Conservation (phyloP, 2,888 invertebrate genomes). For the Melanchra persicariae region DNA sequence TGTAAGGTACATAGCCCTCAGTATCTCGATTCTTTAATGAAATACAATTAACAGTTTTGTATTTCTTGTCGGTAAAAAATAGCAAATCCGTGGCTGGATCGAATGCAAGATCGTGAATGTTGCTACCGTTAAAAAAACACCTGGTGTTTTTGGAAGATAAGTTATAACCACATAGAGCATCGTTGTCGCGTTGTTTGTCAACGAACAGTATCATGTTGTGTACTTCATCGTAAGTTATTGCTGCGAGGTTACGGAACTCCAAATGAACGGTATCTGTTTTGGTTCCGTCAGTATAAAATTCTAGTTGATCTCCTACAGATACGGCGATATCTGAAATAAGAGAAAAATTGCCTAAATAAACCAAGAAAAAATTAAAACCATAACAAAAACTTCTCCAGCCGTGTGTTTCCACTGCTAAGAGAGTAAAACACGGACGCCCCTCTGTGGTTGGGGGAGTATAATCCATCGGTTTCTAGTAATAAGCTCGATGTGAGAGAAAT, state of each 20-base stretch:
- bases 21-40: slow-evolving; percentile 76
- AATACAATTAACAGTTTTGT: slow-evolving; percentile 91
- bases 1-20: slow-evolving; percentile 75
- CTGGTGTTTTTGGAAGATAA: slow-evolving; percentile 79
- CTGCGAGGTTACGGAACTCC: slow-evolving; percentile 83
- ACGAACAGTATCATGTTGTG: slow-evolving; percentile 92
- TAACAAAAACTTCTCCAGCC: too few relatives aligned
- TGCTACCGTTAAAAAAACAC: slow-evolving; percentile 88
- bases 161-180: slow-evolving; percentile 92
- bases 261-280: slow-evolving; percentile 65
- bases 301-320: slow-evolving; percentile 92
- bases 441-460: too few relatives aligned
- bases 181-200: slow-evolving; percentile 91
- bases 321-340: slow-evolving; percentile 93
- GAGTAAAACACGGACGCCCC: too few relatives aligned
- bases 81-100: slow-evolving; percentile 93
- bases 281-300: slow-evolving; percentile 89
- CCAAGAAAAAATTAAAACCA: not conserved
- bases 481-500: too few relatives aligned
- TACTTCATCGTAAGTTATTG: slow-evolving; percentile 93
- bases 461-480: too few relatives aligned
- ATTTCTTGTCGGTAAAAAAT: slow-evolving; percentile 95
- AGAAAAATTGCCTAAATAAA: not conserved
- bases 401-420: too few relatives aligned
- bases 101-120: slow-evolving; percentile 93